These are phyloP conservation scores for Periphyllus acericola DNA, from an alignment of 2,888 invertebrate genomes.

Conservation along the genomic window DNA sequence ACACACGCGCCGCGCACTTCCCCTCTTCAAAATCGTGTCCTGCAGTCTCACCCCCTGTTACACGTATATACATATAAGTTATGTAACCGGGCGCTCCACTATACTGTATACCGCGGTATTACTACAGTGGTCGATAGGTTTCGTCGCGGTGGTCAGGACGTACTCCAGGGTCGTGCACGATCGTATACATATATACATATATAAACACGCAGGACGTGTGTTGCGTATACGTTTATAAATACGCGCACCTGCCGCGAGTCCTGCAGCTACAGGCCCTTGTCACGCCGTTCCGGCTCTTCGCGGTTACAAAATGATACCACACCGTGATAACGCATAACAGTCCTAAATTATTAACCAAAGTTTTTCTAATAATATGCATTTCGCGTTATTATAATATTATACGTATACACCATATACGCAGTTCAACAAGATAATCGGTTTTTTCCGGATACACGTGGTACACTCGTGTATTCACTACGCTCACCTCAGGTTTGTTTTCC, in stretches of 20 bases:
- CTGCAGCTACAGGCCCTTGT: background rate
- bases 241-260: background rate
- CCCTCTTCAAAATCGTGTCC: background rate
- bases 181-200: background rate
- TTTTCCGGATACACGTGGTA: background rate
- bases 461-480: too few species aligned
- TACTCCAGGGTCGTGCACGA: background rate
- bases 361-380: too few species aligned
- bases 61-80: background rate
- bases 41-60: background rate
- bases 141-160: constrained; percentile 24
- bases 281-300: background rate
- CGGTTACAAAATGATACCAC: background rate
- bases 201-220: too few species aligned
- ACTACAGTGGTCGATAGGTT: constrained; percentile 34
- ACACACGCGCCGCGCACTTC: background rate
- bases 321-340: too few species aligned
- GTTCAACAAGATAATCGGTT: background rate
- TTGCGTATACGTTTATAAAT: background rate
- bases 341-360: too few species aligned
- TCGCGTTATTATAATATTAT: too few species aligned
- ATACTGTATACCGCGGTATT: background rate
- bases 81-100: background rate
- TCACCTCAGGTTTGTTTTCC: too few species aligned
- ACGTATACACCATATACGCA: too few species aligned